A percentile compares a stretch with the other conserved stretches of the same genome.
Conservation (phyloP, 2,797 vertebrate genomes). For the Micromesistius poutassou region DNA sequence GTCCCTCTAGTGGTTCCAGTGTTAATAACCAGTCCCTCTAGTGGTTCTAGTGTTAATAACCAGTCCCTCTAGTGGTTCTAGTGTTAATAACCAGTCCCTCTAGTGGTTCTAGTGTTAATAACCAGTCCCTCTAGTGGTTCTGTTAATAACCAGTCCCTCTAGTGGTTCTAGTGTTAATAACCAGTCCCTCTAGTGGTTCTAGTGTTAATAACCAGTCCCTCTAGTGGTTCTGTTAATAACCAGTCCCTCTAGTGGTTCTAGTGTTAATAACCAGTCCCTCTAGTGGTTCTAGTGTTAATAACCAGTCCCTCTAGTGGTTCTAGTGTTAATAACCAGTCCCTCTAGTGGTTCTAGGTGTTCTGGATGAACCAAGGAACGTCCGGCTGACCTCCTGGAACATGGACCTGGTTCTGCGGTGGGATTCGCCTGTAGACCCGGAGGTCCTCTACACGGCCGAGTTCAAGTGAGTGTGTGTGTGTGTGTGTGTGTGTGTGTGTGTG, state of each 20-base stretch:
- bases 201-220: background rate
- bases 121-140: too few species aligned
- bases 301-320: too few species aligned
- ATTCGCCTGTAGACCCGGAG: conserved; percentile 28
- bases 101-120: conserved; percentile 22
- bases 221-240: conserved; percentile 20
- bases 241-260: too few species aligned
- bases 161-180: conserved; percentile 20
- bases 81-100: background rate
- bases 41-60: conserved; percentile 16
- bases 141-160: background rate
- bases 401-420: conserved; percentile 68
- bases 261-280: background rate
- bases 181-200: too few species aligned
- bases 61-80: too few species aligned
- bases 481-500: too few species aligned
- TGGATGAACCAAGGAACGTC: conserved; percentile 51
- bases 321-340: background rate
- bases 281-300: conserved; percentile 22
- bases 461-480: conserved; percentile 41
- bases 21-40: conserved; percentile 5
- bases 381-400: conserved; percentile 57
- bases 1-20: too few species aligned
- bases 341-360: conserved; percentile 30
- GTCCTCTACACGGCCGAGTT: conserved; percentile 49